Base-by-base conservation (phyloP, 2,888 invertebrate species). In the Sarcophaga variegata region DNA sequence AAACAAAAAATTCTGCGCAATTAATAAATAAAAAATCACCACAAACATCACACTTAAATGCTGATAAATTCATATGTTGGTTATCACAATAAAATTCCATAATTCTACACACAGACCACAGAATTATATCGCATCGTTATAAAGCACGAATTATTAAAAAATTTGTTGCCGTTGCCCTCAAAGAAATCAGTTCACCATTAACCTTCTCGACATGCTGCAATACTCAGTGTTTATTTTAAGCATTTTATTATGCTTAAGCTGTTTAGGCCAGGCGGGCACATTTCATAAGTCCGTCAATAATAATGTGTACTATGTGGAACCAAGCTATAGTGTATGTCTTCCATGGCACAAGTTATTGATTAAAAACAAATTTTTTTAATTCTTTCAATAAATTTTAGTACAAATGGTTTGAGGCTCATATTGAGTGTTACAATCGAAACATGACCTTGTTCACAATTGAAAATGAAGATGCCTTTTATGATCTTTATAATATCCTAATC, bases 401-500 rank as follows among this genome's bases (percentile, higher is more conserved):
- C 63, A 85, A 78, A 49, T 85, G 85, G 85, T 85, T 74, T 74
- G 81, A 85, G 11, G 81, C 85, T 12, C 81, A 81, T 60, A 25
- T 81, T 45, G 81, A 85, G 63, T 85, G 85, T 22, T 10, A 64
- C 6, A 63, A 70, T 20, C 45, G 27, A 37, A 81, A 85, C 59
- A 85, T 85, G 85, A 70, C 85, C 3, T 17, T 85, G 2, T 72
- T 81, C 14, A 71, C 78, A 3, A 72, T 77, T 3, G 85, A 78
- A 25, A 47, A 27, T 49, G 81, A 85, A 22, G 81, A 74, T 8
- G 20, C 67, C n/a, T 81, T 81, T 64, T 49, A 69, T 54, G 81
- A 85, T 74, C 62, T 85, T 0, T 78, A 74, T n/a, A 62, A 81
- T 69, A 27, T 85, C 3, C 22, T 81, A 66, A 63, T 77, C 10